These are phyloP conservation scores for Gasterosteus nipponicus DNA, from an alignment of 2,113 vertebrate genomes.

Conservation along the genomic window DNA sequence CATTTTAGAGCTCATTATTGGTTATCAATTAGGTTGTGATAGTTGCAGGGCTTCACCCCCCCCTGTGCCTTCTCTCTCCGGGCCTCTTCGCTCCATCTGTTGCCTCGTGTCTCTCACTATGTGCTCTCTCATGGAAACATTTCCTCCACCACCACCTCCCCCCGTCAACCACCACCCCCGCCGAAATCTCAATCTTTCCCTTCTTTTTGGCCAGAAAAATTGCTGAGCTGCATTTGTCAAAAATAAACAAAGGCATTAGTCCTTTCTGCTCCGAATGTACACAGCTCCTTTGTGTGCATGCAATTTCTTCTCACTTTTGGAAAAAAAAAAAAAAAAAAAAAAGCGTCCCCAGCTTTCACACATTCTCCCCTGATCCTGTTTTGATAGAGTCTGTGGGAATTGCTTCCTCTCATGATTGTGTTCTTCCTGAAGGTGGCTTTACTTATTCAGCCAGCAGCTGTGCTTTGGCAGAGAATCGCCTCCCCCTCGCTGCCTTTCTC, in stretches of 20 bases:
- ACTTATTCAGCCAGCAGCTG: constrained; percentile 65
- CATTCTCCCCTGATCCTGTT: constrained; percentile 26
- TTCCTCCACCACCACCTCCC: constrained; percentile 13
- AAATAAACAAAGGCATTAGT: constrained; percentile 21
- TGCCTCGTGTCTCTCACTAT: constrained; percentile 63
- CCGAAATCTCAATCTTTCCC: constrained; percentile 11
- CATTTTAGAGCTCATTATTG: constrained; percentile 10
- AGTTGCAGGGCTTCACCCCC: constrained; percentile 22
- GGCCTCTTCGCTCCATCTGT: constrained; percentile 68
- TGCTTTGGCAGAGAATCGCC: constrained; percentile 40
- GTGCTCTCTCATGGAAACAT: constrained; percentile 47
- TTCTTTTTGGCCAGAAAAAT: constrained; percentile 9
- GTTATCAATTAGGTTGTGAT: constrained; percentile 26
- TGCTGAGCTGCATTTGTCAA: constrained; percentile 21
- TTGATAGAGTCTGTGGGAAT: constrained; percentile 45
- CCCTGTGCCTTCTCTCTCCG: neutral
- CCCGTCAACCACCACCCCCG: constrained; percentile 12
- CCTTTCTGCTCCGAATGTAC: neutral
- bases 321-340: neutral
- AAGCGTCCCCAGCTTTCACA: constrained; percentile 11
- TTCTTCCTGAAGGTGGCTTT: constrained; percentile 55
- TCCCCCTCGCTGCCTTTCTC: constrained; percentile 3
- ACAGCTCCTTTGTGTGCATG: constrained; percentile 4
- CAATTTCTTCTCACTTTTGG: constrained; percentile 12
- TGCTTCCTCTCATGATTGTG: constrained; percentile 43